Conservation (phyloP, 2,888 invertebrate species). For the Drymonia ruficornis region DNA sequence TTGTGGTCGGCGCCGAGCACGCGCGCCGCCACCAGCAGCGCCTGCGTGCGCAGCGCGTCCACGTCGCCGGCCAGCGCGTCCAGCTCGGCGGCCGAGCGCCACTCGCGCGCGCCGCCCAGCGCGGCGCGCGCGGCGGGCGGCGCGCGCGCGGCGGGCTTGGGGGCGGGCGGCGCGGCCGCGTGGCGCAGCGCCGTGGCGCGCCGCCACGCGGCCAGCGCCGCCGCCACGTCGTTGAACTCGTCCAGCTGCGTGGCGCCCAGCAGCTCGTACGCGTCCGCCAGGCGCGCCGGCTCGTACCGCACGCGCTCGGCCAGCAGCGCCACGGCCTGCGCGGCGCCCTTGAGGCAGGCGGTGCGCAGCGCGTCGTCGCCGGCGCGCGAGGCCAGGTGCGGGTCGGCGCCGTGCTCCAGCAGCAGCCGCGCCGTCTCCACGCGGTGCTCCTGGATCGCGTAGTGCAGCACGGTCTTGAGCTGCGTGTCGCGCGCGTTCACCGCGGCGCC, state of each 20-base stretch:
- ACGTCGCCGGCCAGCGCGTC: constrained; percentile 90
- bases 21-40: constrained; percentile 94
- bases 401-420: constrained; percentile 90
- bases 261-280: constrained; percentile 94
- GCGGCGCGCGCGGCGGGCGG: constrained; percentile 75
- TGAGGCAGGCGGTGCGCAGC: constrained; percentile 93
- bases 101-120: constrained; percentile 88
- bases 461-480: constrained; percentile 96
- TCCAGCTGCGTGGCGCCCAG: constrained; percentile 94
- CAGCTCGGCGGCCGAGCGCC: constrained; percentile 89
- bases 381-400: constrained; percentile 90
- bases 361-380: constrained; percentile 95
- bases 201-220: constrained; percentile 91
- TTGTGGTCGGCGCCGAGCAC: constrained; percentile 94
- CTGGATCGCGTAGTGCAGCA: constrained; percentile 95
- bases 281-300: constrained; percentile 86
- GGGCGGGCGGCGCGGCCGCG: constrained; percentile 37
- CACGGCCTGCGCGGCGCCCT: constrained; percentile 86
- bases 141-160: constrained; percentile 77
- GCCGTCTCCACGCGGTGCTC: constrained; percentile 93
- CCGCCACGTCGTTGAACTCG: constrained; percentile 91
- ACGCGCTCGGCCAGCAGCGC: constrained; percentile 86
- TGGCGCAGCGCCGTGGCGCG: constrained; percentile 82
- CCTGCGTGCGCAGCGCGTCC: constrained; percentile 94
- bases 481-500: constrained; percentile 93